Conservation (phyloP, 2,888 invertebrate species). For the Saturnia pavonia region DNA sequence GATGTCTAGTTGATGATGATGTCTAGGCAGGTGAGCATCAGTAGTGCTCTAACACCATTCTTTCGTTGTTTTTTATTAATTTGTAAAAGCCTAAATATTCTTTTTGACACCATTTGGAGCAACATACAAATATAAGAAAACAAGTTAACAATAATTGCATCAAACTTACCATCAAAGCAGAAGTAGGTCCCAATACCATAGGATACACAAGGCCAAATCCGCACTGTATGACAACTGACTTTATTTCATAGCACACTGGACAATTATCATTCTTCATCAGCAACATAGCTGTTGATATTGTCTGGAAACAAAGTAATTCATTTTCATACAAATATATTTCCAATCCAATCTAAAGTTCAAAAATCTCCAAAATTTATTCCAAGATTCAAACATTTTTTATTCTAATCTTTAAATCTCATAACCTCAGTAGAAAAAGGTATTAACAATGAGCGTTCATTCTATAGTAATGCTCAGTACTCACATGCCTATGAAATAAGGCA, state of each 20-base stretch:
- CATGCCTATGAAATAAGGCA: constrained; percentile 80
- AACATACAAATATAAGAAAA: too few relatives aligned
- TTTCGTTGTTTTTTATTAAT: too few relatives aligned
- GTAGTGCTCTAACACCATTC: neutral
- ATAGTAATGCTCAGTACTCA: constrained; percentile 48
- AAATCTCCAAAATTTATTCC: too few relatives aligned
- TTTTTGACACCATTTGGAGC: too few relatives aligned
- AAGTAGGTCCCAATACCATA: constrained; percentile 80
- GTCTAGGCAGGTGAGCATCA: too few relatives aligned
- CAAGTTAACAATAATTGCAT: too few relatives aligned
- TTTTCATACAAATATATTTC: too few relatives aligned
- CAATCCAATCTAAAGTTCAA: too few relatives aligned
- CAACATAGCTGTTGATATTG: constrained; percentile 80
- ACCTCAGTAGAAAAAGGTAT: neutral
- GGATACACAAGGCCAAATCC: constrained; percentile 82
- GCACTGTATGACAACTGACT: constrained; percentile 80
- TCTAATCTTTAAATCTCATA: too few relatives aligned
- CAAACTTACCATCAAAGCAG: constrained; percentile 81
- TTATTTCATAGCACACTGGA: constrained; percentile 84
- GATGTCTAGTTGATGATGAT: too few relatives aligned
- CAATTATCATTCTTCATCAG: constrained; percentile 80
- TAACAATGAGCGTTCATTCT: neutral
- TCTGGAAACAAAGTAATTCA: constrained; percentile 51
- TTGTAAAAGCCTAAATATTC: too few relatives aligned
- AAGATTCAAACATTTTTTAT: too few relatives aligned